Conservation (phyloP, 2,888 invertebrate genomes). For the Carcina quercana region DNA sequence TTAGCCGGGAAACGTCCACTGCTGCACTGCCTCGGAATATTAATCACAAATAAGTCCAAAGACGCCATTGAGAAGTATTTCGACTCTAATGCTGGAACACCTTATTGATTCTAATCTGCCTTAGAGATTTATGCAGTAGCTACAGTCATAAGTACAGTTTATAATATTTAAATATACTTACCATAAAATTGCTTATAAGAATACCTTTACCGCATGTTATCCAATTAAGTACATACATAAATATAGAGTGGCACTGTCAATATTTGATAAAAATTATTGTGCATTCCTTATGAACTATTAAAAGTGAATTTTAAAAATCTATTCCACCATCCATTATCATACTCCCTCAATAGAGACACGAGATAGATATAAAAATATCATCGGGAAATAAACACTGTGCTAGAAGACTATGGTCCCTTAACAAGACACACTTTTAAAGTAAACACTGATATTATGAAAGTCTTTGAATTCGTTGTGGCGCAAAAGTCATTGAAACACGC, state of each 20-base stretch:
- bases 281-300: conserved; percentile 46
- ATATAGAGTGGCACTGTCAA: conserved; percentile 61
- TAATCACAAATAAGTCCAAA: too few relatives aligned
- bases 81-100: too few relatives aligned
- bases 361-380: conserved; percentile 39
- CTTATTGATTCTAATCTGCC: conserved; percentile 35
- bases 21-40: too few relatives aligned
- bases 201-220: conserved; percentile 30
- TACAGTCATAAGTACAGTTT: neutral
- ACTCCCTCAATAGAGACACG: conserved; percentile 43
- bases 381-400: conserved; percentile 42
- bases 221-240: too few relatives aligned
- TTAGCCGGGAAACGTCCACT: too few relatives aligned
- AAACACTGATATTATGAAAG: conserved; percentile 28
- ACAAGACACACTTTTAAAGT: conserved; percentile 48
- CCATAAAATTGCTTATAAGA: conserved; percentile 38
- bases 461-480: conserved; percentile 45
- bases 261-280: conserved; percentile 49
- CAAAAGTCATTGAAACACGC: conserved; percentile 21
- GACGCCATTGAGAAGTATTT: too few relatives aligned
- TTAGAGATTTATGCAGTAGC: conserved; percentile 11
- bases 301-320: conserved; percentile 38
- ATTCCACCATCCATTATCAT: conserved; percentile 20
- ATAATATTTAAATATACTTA: conserved; percentile 24
- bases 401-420: conserved; percentile 58